These are phyloP conservation scores for Drosophila seguyi DNA, from an alignment of 1,140 invertebrate species.

Conservation along the genomic window DNA sequence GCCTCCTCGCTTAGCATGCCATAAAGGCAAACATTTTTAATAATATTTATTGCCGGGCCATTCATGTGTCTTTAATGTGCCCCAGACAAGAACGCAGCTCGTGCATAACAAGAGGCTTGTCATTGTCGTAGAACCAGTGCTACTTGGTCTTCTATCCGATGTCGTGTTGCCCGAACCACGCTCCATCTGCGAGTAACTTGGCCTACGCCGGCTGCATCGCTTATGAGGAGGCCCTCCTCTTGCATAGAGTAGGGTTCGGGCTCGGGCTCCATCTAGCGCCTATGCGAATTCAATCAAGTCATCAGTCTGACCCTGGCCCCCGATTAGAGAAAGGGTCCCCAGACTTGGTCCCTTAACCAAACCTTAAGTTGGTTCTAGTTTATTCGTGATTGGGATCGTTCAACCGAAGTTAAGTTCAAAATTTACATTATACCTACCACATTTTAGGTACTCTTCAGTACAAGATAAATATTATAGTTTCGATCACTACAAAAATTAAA, in stretches of 20 bases:
- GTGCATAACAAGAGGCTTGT: slow-evolving; percentile 77
- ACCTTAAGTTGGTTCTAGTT: neutral
- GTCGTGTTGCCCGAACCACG: slow-evolving; percentile 51
- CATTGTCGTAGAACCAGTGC: slow-evolving; percentile 25
- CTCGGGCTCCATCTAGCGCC: slow-evolving; percentile 39
- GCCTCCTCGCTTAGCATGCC: slow-evolving; percentile 73
- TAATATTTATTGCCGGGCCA: slow-evolving; percentile 82
- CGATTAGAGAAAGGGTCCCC: slow-evolving; percentile 2
- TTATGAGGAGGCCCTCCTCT: slow-evolving; percentile 47
- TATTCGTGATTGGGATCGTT: slow-evolving; percentile 25
- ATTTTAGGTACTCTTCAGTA: neutral
- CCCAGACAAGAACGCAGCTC: slow-evolving; percentile 81
- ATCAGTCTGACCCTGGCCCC: slow-evolving; percentile 52
- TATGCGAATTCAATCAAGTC: slow-evolving; percentile 74
- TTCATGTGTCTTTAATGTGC: slow-evolving; percentile 82
- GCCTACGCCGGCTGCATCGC: slow-evolving; percentile 71
- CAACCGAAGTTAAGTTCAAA: neutral
- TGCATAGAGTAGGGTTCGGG: neutral
- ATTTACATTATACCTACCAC: slow-evolving; percentile 1
- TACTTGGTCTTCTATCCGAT: neutral
- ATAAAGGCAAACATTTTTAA: slow-evolving; percentile 77
- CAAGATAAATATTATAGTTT: neutral
- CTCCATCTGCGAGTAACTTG: slow-evolving; percentile 68
- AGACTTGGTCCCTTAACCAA: neutral
- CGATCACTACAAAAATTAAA: neutral